Base-by-base conservation (phyloP, 2,113 vertebrate genomes). In the Notothenia rossii region DNA sequence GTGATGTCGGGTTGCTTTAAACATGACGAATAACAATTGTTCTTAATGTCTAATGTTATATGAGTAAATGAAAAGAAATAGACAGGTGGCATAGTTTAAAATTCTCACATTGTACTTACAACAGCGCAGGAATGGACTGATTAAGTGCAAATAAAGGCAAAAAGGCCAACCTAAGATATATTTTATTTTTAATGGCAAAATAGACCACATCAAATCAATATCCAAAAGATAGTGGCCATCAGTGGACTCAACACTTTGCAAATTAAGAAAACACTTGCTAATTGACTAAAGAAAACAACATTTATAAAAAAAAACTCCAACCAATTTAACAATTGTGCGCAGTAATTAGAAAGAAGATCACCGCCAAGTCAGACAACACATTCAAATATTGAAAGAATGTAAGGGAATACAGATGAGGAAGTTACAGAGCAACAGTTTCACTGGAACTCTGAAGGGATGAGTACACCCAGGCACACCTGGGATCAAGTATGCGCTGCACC, bases 11-110 rank as follows among this genome's bases (percentile, higher is more conserved):
- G 22, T 22, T 22, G 22, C 20, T 53, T 5, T 65, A 36, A 46
- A 45, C 17, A 72, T 46, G 22, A 75, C 58, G 43, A 56, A 81
- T 50, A 59, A 36, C 7, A 20, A 12, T 40, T 40, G 36, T 40
- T 40, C 36, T 40, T 40, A 40, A 40, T 40, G 14, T 9, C 4
- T 33, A 48, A 22, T 11, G 36, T 20, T 10, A 11, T 56, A 13
- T 13, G 7, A 53, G 29, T 63, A 18, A 62, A 17, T 40, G 5
- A 7, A 25, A 45, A 73, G 50, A 15, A 1, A 17, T 10, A 45
- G n/a, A 45, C 40, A 45, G 56, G 25, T 59, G 25, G 55, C 13
- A 1, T 14, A 13, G 11, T 56, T 25, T 29, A 13, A 29, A 7
- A 56, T 1, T 6, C 54, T 25, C 0, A 25, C 20, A 11, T 56